Percentiles rank a stretch among this genome's conserved stretches.
phyloP scores from a whole-genome alignment of 2,888 invertebrate genomes.

The Conistra vaccinii region DNA sequence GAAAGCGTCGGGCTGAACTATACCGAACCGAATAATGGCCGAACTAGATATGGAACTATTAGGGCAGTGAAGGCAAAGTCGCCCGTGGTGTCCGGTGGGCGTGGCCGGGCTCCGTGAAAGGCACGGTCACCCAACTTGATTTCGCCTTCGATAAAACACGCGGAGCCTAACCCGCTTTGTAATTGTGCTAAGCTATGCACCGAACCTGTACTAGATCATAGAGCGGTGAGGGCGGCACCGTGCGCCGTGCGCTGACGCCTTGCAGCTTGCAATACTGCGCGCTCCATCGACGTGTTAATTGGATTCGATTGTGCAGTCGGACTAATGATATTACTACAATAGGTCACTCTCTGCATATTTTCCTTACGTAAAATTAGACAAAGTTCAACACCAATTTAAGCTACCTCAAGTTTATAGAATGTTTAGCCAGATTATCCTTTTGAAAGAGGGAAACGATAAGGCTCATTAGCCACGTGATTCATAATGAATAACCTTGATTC shows the following conservation, averaged over 20 bases:
- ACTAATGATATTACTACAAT: conserved; percentile 74
- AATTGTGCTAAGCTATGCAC: conserved; percentile 76
- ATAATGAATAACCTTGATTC: conserved; percentile 77
- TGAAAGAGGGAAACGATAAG: conserved; percentile 69
- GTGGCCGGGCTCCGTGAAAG: conserved; percentile 83
- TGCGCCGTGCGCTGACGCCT: conserved; percentile 64
- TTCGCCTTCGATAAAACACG: conserved; percentile 82
- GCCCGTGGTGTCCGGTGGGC: conserved; percentile 77
- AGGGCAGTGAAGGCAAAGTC: conserved; percentile 76
- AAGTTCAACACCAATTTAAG: conserved; percentile 12
- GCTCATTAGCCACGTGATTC: conserved; percentile 74
- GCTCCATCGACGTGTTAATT: conserved; percentile 79
- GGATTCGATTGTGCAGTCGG: conserved; percentile 75
- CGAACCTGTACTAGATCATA: conserved; percentile 73
- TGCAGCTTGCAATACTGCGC: conserved; percentile 67
- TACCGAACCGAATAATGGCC: conserved; percentile 67
- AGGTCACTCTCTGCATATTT: conserved; percentile 74
- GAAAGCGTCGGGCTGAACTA: conserved; percentile 70
- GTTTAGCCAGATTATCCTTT: conserved; percentile 18
- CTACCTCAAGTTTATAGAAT: conserved; percentile 22
- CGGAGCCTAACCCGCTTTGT: conserved; percentile 69
- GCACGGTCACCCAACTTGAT: conserved; percentile 82
- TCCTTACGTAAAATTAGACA: conserved; percentile 56
- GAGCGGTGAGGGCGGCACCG: conserved; percentile 59
- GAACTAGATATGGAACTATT: conserved; percentile 71